Percentiles rank a stretch among this genome's conserved stretches.
phyloP scores from a whole-genome alignment of 2,888 invertebrate genomes.

The Hermaeophaga mercurialis region DNA sequence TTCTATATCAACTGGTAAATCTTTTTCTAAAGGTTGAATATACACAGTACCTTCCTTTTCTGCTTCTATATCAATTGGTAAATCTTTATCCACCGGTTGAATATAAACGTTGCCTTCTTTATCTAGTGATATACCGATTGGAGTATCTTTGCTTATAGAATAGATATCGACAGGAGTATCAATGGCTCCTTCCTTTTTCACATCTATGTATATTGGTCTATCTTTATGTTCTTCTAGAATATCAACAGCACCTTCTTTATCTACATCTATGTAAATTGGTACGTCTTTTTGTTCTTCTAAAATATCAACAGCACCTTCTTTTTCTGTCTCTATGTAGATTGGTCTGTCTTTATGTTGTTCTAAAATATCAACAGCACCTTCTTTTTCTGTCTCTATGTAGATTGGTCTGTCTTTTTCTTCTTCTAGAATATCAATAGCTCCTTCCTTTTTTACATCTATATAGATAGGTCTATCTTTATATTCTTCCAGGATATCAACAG shows the following conservation, averaged over 20 bases:
- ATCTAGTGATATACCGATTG: background rate
- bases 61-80: background rate
- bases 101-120: background rate
- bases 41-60: constrained; percentile 1
- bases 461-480: background rate
- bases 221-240: background rate
- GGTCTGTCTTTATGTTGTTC: background rate
- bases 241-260: background rate
- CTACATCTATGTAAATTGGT: background rate
- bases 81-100: background rate
- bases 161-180: background rate
- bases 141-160: background rate
- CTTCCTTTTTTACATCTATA: background rate
- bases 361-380: background rate
- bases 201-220: background rate
- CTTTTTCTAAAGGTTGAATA: background rate
- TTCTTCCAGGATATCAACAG: background rate
- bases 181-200: background rate
- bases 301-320: background rate
- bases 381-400: background rate
- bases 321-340: background rate
- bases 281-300: background rate
- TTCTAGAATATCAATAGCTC: background rate
- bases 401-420: constrained; percentile 6
- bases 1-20: constrained; percentile 6